Base-by-base conservation (phyloP, 1,140 invertebrate genomes). In the Thaumatotibia leucotreta region DNA sequence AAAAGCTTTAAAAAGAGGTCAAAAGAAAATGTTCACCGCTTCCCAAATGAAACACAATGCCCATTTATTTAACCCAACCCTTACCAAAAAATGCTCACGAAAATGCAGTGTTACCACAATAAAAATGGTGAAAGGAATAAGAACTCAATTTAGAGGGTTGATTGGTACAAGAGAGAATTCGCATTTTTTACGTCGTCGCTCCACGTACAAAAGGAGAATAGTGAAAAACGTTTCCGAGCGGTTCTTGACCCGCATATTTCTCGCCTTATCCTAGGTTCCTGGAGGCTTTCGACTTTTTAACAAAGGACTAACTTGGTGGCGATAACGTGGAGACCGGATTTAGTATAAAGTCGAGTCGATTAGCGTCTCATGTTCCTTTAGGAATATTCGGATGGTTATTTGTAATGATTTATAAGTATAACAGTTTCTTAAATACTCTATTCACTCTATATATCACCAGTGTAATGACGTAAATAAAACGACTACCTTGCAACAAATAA, bases 131-230 rank as follows among this genome's bases (percentile, higher is more conserved):
- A 58, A 58, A 58, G 14, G 52, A 58, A 58, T 58, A 58, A 58
- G 52, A 58, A 58, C 52, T 58, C 52, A 58, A 58, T 58, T 58
- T 58, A 31, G 52, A 58, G 27, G 52, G 52, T 58, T 58, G 52
- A 58, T 58, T 58, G 52, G 52, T 58, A 58, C 27, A 58, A 58
- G 52, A 17, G 24, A 58, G 27, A 58, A 58, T 58, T 58, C 52
- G 52, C 52, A 58, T 58, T 58, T 58, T 58, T 58, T 58, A 58
- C 52, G 52, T 27, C 52, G 24, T 14, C 22, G 52, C 23, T 24
- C 23, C 29, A 24, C 11, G 24, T 58, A 27, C 24, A 58, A 58
- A 58, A 31, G 52, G 14, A 27, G 52, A 58, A 58, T 58, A 58
- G 52, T 31, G 52, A 31, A 58, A 58, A 58, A 58, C 52, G 52